Percentiles rank a stretch among this genome's conserved stretches.
phyloP scores from a whole-genome alignment of 2,113 vertebrate genomes.

The Acrocephalus kingi region DNA sequence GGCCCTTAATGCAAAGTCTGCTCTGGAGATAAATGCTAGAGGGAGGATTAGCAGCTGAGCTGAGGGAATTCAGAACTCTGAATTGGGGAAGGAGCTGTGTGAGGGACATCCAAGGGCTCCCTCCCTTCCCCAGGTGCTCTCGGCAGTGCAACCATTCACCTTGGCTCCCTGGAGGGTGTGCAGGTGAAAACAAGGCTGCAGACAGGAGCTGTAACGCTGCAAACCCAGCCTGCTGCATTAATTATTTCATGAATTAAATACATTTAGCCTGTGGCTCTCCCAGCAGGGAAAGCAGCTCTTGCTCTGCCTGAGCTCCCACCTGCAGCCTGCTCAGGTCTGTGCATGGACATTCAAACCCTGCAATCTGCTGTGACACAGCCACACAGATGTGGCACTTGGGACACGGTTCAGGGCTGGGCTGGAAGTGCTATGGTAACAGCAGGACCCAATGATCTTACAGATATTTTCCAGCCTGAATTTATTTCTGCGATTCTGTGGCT shows the following conservation, averaged over 20 bases:
- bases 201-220: not conserved
- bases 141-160: not conserved
- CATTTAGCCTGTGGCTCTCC: not conserved
- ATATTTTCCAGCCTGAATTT: not conserved
- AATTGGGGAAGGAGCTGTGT: not conserved
- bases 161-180: not conserved
- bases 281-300: not conserved
- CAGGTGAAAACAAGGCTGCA: not conserved
- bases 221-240: not conserved
- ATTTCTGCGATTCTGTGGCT: not conserved
- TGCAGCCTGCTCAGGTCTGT: not conserved
- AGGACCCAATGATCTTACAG: not conserved
- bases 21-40: not conserved
- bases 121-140: not conserved
- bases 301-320: not conserved
- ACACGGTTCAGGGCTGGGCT: not conserved
- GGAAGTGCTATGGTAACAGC: not conserved
- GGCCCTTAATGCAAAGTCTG: not conserved
- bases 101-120: not conserved
- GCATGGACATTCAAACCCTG: accelerated
- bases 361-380: not conserved
- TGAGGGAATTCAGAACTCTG: not conserved
- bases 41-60: not conserved
- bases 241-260: not conserved
- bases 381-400: not conserved